Percentiles rank a stretch among this genome's conserved stretches.
phyloP scores from a whole-genome alignment of 2,797 vertebrate species.

The Hybognathus amarus region DNA sequence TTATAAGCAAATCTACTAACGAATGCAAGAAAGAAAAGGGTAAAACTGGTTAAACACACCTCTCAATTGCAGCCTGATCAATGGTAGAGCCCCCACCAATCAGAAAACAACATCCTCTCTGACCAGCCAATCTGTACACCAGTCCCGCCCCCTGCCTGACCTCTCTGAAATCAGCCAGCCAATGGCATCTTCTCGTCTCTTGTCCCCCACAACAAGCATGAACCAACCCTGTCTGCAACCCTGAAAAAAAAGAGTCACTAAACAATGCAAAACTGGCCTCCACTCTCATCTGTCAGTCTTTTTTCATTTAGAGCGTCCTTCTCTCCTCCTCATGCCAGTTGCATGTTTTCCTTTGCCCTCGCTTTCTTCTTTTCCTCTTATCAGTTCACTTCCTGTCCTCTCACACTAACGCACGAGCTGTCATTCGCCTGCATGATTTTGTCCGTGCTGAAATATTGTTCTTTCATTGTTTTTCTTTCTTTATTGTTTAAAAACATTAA shows the following conservation, averaged over 20 bases:
- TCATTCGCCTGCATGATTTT: constrained; percentile 53
- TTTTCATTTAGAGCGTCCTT: constrained; percentile 27
- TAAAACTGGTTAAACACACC: constrained; percentile 78
- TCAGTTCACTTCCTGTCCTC: constrained; percentile 27
- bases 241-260: constrained; percentile 59
- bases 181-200: constrained; percentile 51
- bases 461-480: constrained; percentile 38
- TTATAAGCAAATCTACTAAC: constrained; percentile 45
- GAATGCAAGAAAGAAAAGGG: constrained; percentile 64
- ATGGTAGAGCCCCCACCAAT: constrained; percentile 73
- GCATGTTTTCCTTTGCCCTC: constrained; percentile 62
- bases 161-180: constrained; percentile 51
- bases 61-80: constrained; percentile 99
- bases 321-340: constrained; percentile 48
- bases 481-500: constrained; percentile 60
- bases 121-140: constrained; percentile 57
- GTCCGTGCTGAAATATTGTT: constrained; percentile 42
- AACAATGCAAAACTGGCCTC: constrained; percentile 63
- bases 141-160: constrained; percentile 51
- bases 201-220: constrained; percentile 52
- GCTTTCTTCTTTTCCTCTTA: background rate
- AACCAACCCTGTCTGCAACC: constrained; percentile 71
- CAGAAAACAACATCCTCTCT: constrained; percentile 37
- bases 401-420: constrained; percentile 43
- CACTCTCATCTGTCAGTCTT: constrained; percentile 34